Percentiles rank a stretch among this genome's conserved stretches.
Conservation (phyloP, 1,140 invertebrate genomes). For the Episyrphus balteatus region DNA sequence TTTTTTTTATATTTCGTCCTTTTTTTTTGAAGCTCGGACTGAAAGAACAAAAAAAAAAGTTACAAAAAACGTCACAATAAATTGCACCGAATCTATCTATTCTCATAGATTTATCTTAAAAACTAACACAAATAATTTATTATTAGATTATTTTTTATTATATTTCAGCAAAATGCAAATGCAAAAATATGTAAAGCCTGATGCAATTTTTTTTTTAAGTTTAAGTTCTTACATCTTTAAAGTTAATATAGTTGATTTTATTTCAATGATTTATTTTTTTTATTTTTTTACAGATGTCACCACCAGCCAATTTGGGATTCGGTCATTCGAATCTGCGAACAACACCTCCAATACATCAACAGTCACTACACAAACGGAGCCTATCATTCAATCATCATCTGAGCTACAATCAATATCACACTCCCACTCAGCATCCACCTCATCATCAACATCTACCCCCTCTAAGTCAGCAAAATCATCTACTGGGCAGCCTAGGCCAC, state of each 20-base stretch:
- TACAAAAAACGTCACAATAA: background rate
- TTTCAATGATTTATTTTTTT: background rate
- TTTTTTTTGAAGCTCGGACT: background rate
- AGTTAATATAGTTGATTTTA: background rate
- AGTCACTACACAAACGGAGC: conserved; percentile 48
- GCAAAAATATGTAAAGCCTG: no score
- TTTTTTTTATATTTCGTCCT: background rate
- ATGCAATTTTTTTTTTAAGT: background rate
- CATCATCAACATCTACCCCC: conserved; percentile 41
- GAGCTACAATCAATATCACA: conserved; percentile 48
- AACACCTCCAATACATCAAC: conserved; percentile 11
- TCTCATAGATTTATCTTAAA: background rate
- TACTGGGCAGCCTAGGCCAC: conserved; percentile 24
- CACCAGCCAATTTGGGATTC: conserved; percentile 21
- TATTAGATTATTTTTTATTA: no score
- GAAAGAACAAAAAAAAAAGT: background rate
- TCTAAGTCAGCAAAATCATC: conserved; percentile 37
- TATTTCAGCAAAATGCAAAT: no score
- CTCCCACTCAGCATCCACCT: conserved; percentile 43
- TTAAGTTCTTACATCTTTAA: no score
- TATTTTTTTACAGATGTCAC: conserved; percentile 41
- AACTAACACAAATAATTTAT: no score
- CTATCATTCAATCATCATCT: conserved; percentile 54
- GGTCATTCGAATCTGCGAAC: background rate
- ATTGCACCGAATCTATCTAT: background rate